Evolutionary conservation across 2,113 vertebrate genomes (phyloP).

Genomic region (Murina feae): DNA sequence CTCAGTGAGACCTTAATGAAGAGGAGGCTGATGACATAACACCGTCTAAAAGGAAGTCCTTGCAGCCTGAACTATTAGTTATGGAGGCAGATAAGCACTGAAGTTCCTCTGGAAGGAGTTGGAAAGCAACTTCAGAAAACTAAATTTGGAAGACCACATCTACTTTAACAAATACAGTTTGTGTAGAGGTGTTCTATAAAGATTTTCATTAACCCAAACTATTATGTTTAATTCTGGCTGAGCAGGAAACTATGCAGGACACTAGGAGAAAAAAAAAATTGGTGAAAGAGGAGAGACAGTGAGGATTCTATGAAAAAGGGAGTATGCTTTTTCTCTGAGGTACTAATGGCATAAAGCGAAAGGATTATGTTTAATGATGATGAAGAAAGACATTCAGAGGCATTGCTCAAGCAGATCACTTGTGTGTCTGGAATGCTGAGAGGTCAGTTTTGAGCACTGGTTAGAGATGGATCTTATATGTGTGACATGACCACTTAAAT

Average conservation of each 20-base stretch:
- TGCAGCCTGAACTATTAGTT: not conserved
- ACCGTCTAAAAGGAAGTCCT: not conserved
- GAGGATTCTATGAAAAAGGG: not conserved
- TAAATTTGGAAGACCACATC: not conserved
- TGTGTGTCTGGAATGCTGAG: not conserved
- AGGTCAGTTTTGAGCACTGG: slow-evolving; percentile 18
- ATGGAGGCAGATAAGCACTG: not conserved
- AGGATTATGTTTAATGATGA: slow-evolving; percentile 1
- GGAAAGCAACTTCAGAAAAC: not conserved
- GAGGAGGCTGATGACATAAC: not conserved
- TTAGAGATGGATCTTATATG: not conserved
- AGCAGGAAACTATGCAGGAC: not conserved
- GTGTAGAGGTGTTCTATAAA: not conserved
- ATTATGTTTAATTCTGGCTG: not conserved
- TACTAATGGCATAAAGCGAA: not conserved
- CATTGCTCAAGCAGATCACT: not conserved
- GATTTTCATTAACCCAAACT: not conserved
- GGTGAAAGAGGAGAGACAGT: not conserved
- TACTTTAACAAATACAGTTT: not conserved
- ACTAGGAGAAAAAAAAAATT: not conserved
- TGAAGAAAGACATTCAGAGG: not conserved
- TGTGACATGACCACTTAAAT: not conserved
- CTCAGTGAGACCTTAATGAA: not conserved
- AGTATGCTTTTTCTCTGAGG: not conserved
- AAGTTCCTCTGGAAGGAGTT: not conserved